phyloP scores from a whole-genome alignment of 2,113 vertebrate species.

The Salminus brasiliensis region DNA sequence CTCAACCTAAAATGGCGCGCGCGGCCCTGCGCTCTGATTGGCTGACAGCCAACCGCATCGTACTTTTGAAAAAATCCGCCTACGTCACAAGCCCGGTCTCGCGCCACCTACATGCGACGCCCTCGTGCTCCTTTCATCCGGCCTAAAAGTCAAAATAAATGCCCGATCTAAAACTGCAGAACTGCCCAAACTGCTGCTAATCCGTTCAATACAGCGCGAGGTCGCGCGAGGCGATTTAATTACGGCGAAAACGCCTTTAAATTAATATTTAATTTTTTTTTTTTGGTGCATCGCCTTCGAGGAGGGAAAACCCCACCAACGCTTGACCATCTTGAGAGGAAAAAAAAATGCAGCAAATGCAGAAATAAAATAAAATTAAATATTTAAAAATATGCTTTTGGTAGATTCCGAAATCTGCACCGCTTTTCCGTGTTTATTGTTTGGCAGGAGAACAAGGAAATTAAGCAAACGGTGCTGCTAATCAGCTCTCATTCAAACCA shows the following conservation, averaged over 20 bases:
- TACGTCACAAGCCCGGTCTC: conserved; percentile 63
- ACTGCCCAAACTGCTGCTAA: no score
- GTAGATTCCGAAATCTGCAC: not conserved
- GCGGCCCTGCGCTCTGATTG: conserved; percentile 57
- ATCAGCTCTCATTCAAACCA: conserved; percentile 4
- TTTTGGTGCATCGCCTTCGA: conserved; percentile 25
- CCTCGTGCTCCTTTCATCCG: not conserved
- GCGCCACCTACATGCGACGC: conserved; percentile 46
- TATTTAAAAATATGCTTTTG: no score
- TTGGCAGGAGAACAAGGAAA: not conserved
- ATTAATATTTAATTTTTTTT: no score
- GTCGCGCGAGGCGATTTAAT: no score
- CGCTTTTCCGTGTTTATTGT: not conserved
- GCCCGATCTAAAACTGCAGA: not conserved
- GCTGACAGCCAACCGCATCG: conserved; percentile 44
- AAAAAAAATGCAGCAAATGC: not conserved
- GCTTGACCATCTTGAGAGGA: not conserved
- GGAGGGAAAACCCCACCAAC: conserved; percentile 4
- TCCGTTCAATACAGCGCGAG: not conserved
- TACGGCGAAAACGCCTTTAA: no score
- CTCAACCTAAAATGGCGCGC: conserved; percentile 45
- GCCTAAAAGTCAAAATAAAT: not conserved
- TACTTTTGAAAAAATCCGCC: conserved; percentile 54
- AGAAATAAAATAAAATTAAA: not conserved
- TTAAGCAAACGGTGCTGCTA: not conserved